Conservation (phyloP, 1,140 invertebrate species). For the Bombus picipes region DNA sequence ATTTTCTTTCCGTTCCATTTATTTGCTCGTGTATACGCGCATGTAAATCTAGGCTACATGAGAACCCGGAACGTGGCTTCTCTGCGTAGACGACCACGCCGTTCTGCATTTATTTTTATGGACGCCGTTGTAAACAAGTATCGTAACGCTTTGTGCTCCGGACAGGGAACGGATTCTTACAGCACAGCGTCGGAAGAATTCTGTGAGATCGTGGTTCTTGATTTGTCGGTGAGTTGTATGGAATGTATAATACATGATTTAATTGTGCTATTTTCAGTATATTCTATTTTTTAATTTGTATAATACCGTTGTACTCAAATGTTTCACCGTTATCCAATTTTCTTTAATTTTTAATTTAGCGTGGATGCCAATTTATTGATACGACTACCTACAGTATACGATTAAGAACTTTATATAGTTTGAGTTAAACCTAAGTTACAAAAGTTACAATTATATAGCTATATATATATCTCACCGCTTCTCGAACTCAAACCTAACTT, state of each 20-base stretch:
- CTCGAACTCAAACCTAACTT: not conserved
- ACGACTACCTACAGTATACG: not conserved
- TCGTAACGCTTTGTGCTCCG: not conserved
- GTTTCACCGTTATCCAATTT: not conserved
- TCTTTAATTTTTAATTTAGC: not conserved
- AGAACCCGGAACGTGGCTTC: conserved; percentile 13
- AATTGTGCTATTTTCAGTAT: not conserved
- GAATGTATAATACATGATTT: no score
- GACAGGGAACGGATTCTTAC: not conserved
- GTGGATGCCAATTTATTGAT: not conserved
- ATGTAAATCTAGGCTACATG: conserved; percentile 35
- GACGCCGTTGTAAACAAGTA: conserved; percentile 18
- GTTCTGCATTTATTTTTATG: conserved; percentile 43
- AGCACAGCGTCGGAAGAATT: not conserved
- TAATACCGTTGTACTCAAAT: not conserved
- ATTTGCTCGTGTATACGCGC: conserved; percentile 21
- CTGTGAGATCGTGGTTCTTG: not conserved
- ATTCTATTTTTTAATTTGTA: no score
- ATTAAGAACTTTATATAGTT: not conserved
- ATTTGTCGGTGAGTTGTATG: no score
- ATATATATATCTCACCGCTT: no score
- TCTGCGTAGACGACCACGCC: not conserved
- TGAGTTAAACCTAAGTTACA: not conserved
- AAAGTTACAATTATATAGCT: not conserved
- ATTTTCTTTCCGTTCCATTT: conserved; percentile 45